phyloP scores from a whole-genome alignment of 2,113 vertebrate genomes.

The Pogonocichla stellata region DNA sequence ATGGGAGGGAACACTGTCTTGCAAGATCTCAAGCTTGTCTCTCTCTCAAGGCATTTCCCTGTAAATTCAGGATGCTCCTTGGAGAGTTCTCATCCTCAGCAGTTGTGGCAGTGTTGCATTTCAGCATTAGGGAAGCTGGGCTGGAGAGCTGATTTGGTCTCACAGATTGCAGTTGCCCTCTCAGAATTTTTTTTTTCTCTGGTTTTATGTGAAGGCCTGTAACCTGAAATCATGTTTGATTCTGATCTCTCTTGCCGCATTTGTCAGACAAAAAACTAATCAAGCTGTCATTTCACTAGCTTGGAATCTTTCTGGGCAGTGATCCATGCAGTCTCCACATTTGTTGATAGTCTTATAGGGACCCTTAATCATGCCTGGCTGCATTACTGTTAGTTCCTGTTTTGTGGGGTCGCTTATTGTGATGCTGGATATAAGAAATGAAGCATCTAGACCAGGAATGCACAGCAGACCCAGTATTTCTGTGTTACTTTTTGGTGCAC shows the following conservation, averaged over 20 bases:
- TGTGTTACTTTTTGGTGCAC: background rate
- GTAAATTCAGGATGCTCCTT: background rate
- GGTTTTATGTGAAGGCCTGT: constrained; percentile 23
- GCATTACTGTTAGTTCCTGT: background rate
- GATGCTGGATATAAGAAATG: background rate
- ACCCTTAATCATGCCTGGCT: constrained; percentile 36
- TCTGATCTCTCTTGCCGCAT: constrained; percentile 10
- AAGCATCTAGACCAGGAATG: background rate
- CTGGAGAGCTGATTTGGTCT: background rate
- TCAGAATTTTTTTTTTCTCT: background rate
- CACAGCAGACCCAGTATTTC: background rate
- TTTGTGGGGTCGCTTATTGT: background rate
- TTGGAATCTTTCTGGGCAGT: constrained; percentile 1
- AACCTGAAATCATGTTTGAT: constrained; percentile 50
- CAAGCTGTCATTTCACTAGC: constrained; percentile 48
- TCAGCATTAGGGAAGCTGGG: background rate
- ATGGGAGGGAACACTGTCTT: background rate
- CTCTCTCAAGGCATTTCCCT: background rate
- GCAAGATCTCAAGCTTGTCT: background rate
- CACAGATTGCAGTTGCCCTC: background rate
- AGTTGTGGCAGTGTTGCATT: background rate
- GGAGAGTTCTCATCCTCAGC: background rate
- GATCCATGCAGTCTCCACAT: constrained; percentile 16
- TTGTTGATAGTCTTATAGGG: constrained; percentile 5
- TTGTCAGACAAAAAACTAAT: constrained; percentile 53